Base-by-base conservation (phyloP, 1,140 invertebrate genomes). In the Caerostris darwini region DNA sequence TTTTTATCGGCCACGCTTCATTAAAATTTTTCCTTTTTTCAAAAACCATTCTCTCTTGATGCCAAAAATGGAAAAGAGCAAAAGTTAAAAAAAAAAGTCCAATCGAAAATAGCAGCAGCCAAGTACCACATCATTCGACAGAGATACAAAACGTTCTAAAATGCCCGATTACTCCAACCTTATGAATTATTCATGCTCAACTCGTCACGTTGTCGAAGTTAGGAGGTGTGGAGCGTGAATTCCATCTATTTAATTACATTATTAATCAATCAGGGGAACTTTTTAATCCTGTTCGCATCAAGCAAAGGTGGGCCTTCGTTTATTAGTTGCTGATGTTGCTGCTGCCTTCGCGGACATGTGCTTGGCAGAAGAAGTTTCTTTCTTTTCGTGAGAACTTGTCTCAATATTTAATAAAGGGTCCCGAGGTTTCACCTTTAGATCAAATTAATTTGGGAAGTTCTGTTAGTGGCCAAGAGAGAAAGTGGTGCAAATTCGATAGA, bases 211-310 rank as follows among this genome's bases (percentile, higher is more conserved):
- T 34, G n/a, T 56, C 7, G 14, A 19, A 85, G 83, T 85, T 50
- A 34, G 56, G 71, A 77, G 19, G 83, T 12, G 83, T 19, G 71
- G 50, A 57, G 56, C 57, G 14, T 3, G 56, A 57, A 85, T 85
- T n/a, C 83, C 56, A 58, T 85, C 57, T 85, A 85, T 58, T 85
- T 85, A 85, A 85, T 85, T 85, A 85, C 83, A 85, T 85, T 85
- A 85, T 85, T 85, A 85, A 85, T 85, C 83, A 85, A 85, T 85
- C 83, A 85, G 56, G 50, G 83, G 17, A 57, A 85, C 54, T 85
- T 85, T 85, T 85, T 85, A 85, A 85, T 85, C 83, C 71, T 34
- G 50, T 34, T 10, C 6, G 19, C 71, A 34, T 53, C 19, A 12
- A 10, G 71, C 34, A 50, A 14, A 14, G 50, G 10, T 77, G 71